phyloP scores from a whole-genome alignment of 1,140 invertebrate genomes.

The Drosophila arizonae region DNA sequence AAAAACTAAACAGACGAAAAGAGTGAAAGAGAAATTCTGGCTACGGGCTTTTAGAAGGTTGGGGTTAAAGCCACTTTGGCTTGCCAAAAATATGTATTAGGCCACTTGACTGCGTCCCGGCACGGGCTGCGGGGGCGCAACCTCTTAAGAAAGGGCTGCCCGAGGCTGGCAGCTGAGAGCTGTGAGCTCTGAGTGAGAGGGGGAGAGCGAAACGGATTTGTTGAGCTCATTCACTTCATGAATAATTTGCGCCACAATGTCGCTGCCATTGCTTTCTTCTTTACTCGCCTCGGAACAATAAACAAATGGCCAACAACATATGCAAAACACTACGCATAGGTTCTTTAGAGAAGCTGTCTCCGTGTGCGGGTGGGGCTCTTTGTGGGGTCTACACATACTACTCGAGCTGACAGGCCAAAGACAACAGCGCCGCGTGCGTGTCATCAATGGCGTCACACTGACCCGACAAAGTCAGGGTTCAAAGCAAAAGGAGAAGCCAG shows the following conservation, averaged over 20 bases:
- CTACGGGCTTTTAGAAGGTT: slow-evolving; percentile 9
- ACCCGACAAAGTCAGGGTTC: not conserved
- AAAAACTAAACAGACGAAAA: no score
- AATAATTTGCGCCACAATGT: slow-evolving; percentile 77
- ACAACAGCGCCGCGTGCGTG: slow-evolving; percentile 55
- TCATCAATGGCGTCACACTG: slow-evolving; percentile 70
- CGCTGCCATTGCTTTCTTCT: slow-evolving; percentile 40
- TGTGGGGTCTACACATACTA: slow-evolving; percentile 24
- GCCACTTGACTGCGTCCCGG: slow-evolving; percentile 64
- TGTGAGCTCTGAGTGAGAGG: not conserved
- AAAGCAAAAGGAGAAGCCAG: not conserved
- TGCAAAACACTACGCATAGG: slow-evolving; percentile 52
- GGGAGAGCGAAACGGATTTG: slow-evolving; percentile 56
- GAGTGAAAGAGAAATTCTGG: slow-evolving; percentile 23
- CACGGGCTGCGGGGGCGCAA: not conserved
- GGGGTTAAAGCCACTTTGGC: slow-evolving; percentile 53
- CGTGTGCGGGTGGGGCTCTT: not conserved
- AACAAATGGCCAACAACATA: slow-evolving; percentile 78
- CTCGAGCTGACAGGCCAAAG: slow-evolving; percentile 68
- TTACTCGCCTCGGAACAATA: slow-evolving; percentile 58
- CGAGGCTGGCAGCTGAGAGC: not conserved
- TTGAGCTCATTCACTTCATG: slow-evolving; percentile 79
- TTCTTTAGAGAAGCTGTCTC: not conserved
- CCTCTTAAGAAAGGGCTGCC: slow-evolving; percentile 5
- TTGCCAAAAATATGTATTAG: slow-evolving; percentile 77